phyloP scores from a whole-genome alignment of 1,140 invertebrate genomes.

The Heliconius congener region DNA sequence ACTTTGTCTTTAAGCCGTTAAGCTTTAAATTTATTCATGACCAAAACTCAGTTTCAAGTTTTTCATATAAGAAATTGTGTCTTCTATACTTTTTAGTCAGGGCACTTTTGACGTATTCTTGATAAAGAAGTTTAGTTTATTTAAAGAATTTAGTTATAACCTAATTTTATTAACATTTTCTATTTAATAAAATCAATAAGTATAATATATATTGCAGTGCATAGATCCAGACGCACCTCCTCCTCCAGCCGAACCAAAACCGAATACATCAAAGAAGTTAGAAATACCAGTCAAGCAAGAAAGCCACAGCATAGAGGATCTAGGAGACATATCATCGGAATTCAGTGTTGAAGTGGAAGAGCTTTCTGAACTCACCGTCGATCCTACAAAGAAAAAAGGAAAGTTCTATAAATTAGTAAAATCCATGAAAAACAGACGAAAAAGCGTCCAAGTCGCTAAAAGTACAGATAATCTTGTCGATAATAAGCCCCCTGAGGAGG shows the following conservation, averaged over 20 bases:
- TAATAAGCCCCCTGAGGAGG: conserved; percentile 55
- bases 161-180: no score
- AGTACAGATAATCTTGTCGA: conserved; percentile 69
- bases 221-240: conserved; percentile 71
- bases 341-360: conserved; percentile 77
- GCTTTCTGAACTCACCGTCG: conserved; percentile 54
- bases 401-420: conserved; percentile 76
- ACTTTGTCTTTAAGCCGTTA: neutral
- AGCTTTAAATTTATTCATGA: conserved; percentile 11
- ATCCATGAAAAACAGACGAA: conserved; percentile 71
- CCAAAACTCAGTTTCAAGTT: neutral
- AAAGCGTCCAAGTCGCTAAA: conserved; percentile 24
- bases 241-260: conserved; percentile 59
- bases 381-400: conserved; percentile 64
- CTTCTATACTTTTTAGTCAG: neutral
- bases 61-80: neutral
- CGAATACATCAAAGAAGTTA: conserved; percentile 70
- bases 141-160: neutral
- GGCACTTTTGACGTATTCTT: neutral
- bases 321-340: conserved; percentile 77
- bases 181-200: no score
- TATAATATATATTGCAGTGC: conserved; percentile 55
- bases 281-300: conserved; percentile 61
- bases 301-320: conserved; percentile 72
- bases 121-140: conserved; percentile 1